Percentiles rank a stretch among this genome's conserved stretches.
phyloP scores from a whole-genome alignment of 2,113 vertebrate species.

The Dasyprocta punctata region DNA sequence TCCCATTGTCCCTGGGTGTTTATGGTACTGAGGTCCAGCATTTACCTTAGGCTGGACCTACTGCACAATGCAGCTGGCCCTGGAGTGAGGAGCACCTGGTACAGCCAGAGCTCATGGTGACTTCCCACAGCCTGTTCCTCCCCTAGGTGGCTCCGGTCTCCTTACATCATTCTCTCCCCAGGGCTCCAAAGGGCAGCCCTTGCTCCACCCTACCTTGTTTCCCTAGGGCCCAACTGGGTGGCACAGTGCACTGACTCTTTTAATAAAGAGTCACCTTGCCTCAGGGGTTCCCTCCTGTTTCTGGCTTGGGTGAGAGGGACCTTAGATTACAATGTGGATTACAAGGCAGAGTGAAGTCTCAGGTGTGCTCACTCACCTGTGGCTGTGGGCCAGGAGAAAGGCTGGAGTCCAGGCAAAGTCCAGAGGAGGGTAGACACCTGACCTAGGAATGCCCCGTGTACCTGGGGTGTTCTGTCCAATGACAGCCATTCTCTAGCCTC shows the following conservation, averaged over 20 bases:
- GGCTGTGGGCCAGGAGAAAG: constrained; percentile 34
- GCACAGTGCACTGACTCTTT: background rate
- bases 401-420: background rate
- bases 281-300: background rate
- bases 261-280: background rate
- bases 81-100: background rate
- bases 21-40: background rate
- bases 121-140: background rate
- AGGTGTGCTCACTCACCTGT: background rate
- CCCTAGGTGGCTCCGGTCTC: background rate
- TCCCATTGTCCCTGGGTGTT: background rate
- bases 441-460: background rate
- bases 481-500: background rate
- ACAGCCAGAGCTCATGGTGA: background rate
- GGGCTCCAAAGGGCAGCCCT: background rate
- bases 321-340: background rate
- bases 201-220: background rate
- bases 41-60: background rate
- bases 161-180: background rate
- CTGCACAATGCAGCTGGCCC: background rate
- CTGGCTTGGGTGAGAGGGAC: background rate
- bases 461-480: background rate
- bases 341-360: background rate
- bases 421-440: background rate
- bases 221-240: background rate